These are phyloP conservation scores for Caenorhabditis wallacei DNA, from an alignment of 2,888 invertebrate species.

Conservation along the genomic window DNA sequence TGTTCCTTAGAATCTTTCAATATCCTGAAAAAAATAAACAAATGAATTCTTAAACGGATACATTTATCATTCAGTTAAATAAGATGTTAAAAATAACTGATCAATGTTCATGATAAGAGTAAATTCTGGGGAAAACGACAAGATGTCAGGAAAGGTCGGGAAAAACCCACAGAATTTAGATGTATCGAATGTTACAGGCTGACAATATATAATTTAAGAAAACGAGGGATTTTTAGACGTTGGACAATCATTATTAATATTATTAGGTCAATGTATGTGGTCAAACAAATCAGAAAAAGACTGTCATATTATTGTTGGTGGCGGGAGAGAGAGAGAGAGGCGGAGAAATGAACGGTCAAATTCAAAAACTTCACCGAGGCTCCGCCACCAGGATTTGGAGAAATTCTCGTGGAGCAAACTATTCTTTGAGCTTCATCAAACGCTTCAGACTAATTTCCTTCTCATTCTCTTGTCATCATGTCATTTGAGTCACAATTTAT, in stretches of 20 bases:
- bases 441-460: neutral
- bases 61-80: constrained; percentile 29
- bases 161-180: constrained; percentile 48
- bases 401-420: constrained; percentile 97
- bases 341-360: constrained; percentile 86
- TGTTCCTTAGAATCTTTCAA: too few species aligned
- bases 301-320: neutral
- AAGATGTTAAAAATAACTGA: constrained; percentile 11
- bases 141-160: constrained; percentile 41
- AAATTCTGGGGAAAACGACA: constrained; percentile 41
- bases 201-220: neutral
- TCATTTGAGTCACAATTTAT: too few species aligned
- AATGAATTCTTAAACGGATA: constrained; percentile 26
- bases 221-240: neutral
- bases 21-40: neutral
- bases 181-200: neutral
- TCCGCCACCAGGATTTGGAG: constrained; percentile 89
- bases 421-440: constrained; percentile 88
- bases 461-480: constrained; percentile 23
- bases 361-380: constrained; percentile 92
- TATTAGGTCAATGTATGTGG: neutral
- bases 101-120: neutral
- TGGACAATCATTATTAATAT: neutral
- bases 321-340: neutral
- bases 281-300: neutral